Evolutionary conservation across 2,888 invertebrate species (phyloP).

Genomic region (Adela reaumurella): DNA sequence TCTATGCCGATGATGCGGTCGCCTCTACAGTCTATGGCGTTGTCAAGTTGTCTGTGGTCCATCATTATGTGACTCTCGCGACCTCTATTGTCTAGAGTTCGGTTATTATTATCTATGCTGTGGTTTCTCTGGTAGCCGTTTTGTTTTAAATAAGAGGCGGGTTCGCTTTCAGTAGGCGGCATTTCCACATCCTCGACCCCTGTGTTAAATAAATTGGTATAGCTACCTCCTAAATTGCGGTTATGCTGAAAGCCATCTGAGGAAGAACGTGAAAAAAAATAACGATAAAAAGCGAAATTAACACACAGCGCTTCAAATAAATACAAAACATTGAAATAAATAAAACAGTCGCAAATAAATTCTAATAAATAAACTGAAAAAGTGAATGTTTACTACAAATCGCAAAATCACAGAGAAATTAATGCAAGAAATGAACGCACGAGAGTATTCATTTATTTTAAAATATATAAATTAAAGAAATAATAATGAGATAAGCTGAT

Average conservation of each 20-base stretch:
- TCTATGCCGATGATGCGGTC: conserved; percentile 1
- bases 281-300: not conserved
- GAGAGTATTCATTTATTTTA: no score
- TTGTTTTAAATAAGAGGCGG: not conserved
- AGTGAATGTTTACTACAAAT: no score
- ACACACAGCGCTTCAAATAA: not conserved
- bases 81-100: no score
- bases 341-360: not conserved
- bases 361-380: not conserved
- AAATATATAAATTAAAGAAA: no score
- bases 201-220: conserved; percentile 21
- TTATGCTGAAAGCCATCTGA: conserved; percentile 3
- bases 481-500: no score
- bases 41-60: not conserved
- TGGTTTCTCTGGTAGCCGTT: not conserved
- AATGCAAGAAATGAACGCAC: no score
- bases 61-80: not conserved
- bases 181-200: conserved; percentile 9
- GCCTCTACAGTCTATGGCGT: conserved; percentile 18
- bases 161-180: not conserved
- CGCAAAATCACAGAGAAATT: no score
- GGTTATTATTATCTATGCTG: not conserved
- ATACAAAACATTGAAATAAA: not conserved
- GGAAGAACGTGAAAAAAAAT: not conserved
- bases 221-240: conserved; percentile 17